These are phyloP conservation scores for Oxytorus armatus DNA, from an alignment of 2,888 invertebrate genomes.

Conservation along the genomic window DNA sequence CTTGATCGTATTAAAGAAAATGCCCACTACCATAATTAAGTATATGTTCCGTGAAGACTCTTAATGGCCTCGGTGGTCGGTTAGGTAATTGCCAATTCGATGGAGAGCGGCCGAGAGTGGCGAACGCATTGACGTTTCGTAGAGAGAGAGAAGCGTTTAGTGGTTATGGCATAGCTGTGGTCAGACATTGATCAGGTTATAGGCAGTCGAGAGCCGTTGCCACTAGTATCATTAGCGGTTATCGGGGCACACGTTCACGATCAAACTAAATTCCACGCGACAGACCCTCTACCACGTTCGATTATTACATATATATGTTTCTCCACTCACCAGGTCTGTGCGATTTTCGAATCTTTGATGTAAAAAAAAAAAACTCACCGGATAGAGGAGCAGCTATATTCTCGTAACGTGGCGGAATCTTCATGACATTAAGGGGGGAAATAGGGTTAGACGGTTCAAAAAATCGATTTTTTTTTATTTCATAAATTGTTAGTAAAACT, in stretches of 20 bases:
- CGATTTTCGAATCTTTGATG: slow-evolving; percentile 13
- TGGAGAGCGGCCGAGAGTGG: slow-evolving; percentile 11
- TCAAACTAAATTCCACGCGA: slow-evolving; percentile 56
- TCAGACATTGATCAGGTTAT: slow-evolving; percentile 68
- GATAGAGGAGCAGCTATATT: slow-evolving; percentile 10
- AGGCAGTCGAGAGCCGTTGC: slow-evolving; percentile 50
- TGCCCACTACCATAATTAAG: slow-evolving; percentile 39
- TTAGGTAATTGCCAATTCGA: slow-evolving; percentile 61
- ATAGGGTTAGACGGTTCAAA: no score
- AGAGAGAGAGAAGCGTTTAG: slow-evolving; percentile 56
- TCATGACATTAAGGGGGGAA: no score
- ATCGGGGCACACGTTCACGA: slow-evolving; percentile 45
- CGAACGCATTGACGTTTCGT: slow-evolving; percentile 39
- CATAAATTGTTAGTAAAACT: no score
- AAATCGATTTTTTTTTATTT: no score
- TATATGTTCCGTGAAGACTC: slow-evolving; percentile 23
- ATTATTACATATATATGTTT: neutral
- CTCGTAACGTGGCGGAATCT: slow-evolving; percentile 11
- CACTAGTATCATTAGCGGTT: slow-evolving; percentile 63
- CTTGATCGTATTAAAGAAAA: slow-evolving; percentile 27
- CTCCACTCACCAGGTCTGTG: neutral
- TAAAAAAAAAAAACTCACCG: slow-evolving; percentile 31
- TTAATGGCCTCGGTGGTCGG: slow-evolving; percentile 60
- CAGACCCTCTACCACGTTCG: neutral
- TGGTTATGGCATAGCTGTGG: slow-evolving; percentile 64